phyloP scores from a whole-genome alignment of 2,888 invertebrate species.

The Meta bourneti region DNA sequence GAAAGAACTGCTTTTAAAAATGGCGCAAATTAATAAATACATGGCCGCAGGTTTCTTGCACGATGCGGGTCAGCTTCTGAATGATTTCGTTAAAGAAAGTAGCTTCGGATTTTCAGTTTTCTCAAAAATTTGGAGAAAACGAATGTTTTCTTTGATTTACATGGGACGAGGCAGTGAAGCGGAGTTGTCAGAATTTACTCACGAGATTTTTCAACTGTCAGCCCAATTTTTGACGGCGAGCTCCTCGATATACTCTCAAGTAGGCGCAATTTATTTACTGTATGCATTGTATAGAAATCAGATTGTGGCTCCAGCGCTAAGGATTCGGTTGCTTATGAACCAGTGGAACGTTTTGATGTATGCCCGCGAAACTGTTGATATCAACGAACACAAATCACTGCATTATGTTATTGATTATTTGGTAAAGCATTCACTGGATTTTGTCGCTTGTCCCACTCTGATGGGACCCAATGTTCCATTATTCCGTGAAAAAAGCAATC shows the following conservation, averaged over 20 bases:
- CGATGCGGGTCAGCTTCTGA: slow-evolving; percentile 27
- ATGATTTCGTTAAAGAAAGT: not conserved
- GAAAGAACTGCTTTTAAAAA: not conserved
- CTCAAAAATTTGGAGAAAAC: slow-evolving; percentile 25
- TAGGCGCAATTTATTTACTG: slow-evolving; percentile 30
- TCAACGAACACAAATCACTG: not conserved
- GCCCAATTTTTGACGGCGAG: not conserved
- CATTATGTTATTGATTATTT: slow-evolving; percentile 20
- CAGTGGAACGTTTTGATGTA: not conserved
- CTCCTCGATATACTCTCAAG: not conserved
- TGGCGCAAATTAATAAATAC: not conserved
- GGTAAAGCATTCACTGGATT: slow-evolving; percentile 12
- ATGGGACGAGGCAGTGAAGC: not conserved
- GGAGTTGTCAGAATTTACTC: slow-evolving; percentile 33
- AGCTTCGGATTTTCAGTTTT: slow-evolving; percentile 24
- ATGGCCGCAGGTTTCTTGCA: slow-evolving; percentile 19
- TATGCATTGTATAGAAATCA: slow-evolving; percentile 38
- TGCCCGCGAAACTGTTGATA: not conserved
- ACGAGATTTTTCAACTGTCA: slow-evolving; percentile 5
- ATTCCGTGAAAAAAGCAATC: not conserved
- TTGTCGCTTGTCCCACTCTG: slow-evolving; percentile 7
- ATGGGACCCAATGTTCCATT: slow-evolving; percentile 15
- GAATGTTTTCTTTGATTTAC: slow-evolving; percentile 21
- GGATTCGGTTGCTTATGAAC: not conserved
- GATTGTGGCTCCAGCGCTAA: not conserved